Evolutionary conservation across 1,140 invertebrate genomes (phyloP), one percentile per base, ranked within the genome.

Genomic region (Ectropis grisescens): DNA sequence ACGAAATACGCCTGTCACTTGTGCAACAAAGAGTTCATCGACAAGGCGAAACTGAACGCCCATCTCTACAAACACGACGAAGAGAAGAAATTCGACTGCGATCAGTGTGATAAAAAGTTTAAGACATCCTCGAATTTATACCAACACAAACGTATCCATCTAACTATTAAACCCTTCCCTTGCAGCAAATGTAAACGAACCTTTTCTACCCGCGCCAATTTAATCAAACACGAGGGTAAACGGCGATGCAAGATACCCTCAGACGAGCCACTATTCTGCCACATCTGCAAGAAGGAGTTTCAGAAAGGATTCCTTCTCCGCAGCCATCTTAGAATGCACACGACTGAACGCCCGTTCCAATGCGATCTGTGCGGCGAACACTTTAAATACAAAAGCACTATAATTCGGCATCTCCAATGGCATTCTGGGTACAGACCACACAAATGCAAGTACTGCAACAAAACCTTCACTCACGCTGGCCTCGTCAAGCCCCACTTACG

Each of bases 401-500:
- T 74, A 1, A 47, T 66, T 0, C 27, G 58, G 1, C 69, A 74
- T 22, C 43, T 60, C 4, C 57, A 60, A 16, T n/a, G 58, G 2
- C 69, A 74, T 23, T 57, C 49, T 4, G 58, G 52, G 0, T 69
- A 82, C 0, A 67, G 75, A 2, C 71, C 87, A 1, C 91, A 84
- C 54, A 81, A 86, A 1, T 93, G 91, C 54, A 68, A 86, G 19
- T 79, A 87, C 23, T 93, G 91, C 56, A 85, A 86, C 7, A 93
- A 92, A 57, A 85, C 84, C 2, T 94, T 93, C 55, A 88, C 90
- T 0, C 75, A 91, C n/a, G 90, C 91, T 40, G 90, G 91, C 27
- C 82, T 91, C 10, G 76, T 95, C 36, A 85, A 92, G 50, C 64
- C 92, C 35, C 93, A 95, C 60, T 85, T 95, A 57, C 82, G 93